Base-by-base conservation (phyloP, 2,888 invertebrate genomes). In the Amiota communis region DNA sequence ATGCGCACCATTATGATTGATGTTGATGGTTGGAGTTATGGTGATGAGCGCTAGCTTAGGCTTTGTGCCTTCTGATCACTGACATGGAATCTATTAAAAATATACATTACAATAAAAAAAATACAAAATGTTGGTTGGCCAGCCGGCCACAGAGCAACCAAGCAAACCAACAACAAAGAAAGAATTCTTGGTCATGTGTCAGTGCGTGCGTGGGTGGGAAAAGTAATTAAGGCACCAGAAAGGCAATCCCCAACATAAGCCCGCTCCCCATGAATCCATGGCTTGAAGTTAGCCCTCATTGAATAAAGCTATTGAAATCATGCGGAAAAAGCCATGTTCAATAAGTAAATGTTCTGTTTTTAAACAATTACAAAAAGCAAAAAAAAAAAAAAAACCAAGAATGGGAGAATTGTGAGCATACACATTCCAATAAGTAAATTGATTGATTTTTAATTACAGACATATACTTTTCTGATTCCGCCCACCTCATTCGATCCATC, bases 191-290 rank as follows among this genome's bases (percentile, higher is more conserved):
- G 36, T 36, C 36, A 36, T 36, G 8, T 36, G 36, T 36, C 36
- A 36, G 36, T 36, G 36, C 8, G 36, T 36, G 36, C 36, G 63
- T 65, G 72, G 49, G 47, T 63, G 77, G 75, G 74, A 74, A 79
- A 80, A 81, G 83, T 85, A 83, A 83, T 83, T 85, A 83, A 83
- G 85, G 84, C 82, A 85, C 84, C 82, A 83, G 82, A 84, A 82
- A 80, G 85, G 75, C 82, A 81, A 82, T 80, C 79, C 83, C 77
- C 36, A 36, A 36, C 36, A 36, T 36, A 67, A 15, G 51, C 67
- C 67, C n/a, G n/a, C n/a, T n/a, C n/a, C 17, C 67, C 48, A 36
- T 36, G 49, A 57, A 4, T 15, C 57, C 15, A 20, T 17, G 12
- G 23, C 17, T 17, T 20, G 59, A 23, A 59, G 23, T 59, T 10